phyloP scores from a whole-genome alignment of 37 sponge, comb jelly and placozoan genomes.

The Lycopodina hypogea region DNA sequence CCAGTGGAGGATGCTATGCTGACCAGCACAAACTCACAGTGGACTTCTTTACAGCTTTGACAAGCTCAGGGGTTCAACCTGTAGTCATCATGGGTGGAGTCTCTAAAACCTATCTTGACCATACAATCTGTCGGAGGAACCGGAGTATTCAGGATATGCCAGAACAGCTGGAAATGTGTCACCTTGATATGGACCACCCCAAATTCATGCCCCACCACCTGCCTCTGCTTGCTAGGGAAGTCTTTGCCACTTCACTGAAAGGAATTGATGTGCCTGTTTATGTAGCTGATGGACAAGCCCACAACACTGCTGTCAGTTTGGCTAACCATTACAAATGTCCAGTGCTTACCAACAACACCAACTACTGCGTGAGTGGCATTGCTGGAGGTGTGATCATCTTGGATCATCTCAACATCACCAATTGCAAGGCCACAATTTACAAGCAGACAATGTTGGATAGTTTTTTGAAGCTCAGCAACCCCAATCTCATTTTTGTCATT shows the following conservation, averaged over 20 bases:
- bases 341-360: constrained; percentile 8
- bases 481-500: neutral
- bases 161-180: neutral
- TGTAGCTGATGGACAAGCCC: constrained; percentile 3
- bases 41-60: neutral
- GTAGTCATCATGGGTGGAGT: constrained; percentile 6
- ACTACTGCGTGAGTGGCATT: constrained; percentile 6
- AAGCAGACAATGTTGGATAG: too few species aligned
- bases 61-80: neutral
- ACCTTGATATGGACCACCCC: neutral
- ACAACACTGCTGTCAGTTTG: neutral
- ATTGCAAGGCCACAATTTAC: neutral
- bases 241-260: neutral
- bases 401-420: neutral
- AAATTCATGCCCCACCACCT: neutral
- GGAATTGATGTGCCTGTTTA: neutral
- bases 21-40: neutral
- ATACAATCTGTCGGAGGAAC: neutral
- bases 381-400: neutral
- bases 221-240: neutral
- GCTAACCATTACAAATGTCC: constrained; percentile 13
- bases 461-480: neutral
- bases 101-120: neutral
- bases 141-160: neutral
- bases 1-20: constrained; percentile 10